A percentile compares a stretch with the other conserved stretches of the same genome.
phyloP scores from a whole-genome alignment of 2,888 invertebrate species.

The Itoplectis maculator region DNA sequence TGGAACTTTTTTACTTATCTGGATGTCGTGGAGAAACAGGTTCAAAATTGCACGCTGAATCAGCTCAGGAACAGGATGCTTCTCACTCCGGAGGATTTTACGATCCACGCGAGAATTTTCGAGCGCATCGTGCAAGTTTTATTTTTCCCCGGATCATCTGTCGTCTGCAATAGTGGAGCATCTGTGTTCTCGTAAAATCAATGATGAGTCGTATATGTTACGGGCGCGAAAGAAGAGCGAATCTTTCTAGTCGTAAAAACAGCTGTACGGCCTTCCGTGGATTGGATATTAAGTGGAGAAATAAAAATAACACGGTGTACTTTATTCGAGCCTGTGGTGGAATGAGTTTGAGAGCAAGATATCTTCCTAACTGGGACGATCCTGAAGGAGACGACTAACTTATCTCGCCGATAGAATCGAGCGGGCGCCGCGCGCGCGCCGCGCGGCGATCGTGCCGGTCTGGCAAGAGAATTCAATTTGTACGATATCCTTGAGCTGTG shows the following conservation, averaged over 20 bases:
- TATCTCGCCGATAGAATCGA: conserved; percentile 31
- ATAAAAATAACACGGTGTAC: conserved; percentile 24
- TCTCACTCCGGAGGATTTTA: conserved; percentile 49
- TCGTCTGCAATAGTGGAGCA: conserved; percentile 39
- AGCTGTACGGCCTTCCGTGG: conserved; percentile 51
- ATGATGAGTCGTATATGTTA: conserved; percentile 65
- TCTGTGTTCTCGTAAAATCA: conserved; percentile 66
- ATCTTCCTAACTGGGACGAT: not conserved
- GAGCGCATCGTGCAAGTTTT: conserved; percentile 40
- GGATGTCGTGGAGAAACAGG: not conserved
- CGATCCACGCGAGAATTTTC: conserved; percentile 40
- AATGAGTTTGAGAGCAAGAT: conserved; percentile 38
- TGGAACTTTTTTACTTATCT: too few species aligned
- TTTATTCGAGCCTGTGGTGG: conserved; percentile 39
- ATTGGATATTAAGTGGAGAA: conserved; percentile 46
- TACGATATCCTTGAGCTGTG: conserved; percentile 66
- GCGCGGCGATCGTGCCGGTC: conserved; percentile 55
- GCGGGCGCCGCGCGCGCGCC: too few species aligned
- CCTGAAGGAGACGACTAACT: conserved; percentile 33
- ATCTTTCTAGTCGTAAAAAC: conserved; percentile 66
- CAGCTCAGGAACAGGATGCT: conserved; percentile 45
- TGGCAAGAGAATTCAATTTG: conserved; percentile 66
- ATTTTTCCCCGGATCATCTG: conserved; percentile 17
- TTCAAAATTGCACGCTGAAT: conserved; percentile 43
- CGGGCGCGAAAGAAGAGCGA: conserved; percentile 32